Percentiles rank a stretch among this genome's conserved stretches.
phyloP scores from a whole-genome alignment of 1,140 invertebrate species.

The Hetaerina americana region DNA sequence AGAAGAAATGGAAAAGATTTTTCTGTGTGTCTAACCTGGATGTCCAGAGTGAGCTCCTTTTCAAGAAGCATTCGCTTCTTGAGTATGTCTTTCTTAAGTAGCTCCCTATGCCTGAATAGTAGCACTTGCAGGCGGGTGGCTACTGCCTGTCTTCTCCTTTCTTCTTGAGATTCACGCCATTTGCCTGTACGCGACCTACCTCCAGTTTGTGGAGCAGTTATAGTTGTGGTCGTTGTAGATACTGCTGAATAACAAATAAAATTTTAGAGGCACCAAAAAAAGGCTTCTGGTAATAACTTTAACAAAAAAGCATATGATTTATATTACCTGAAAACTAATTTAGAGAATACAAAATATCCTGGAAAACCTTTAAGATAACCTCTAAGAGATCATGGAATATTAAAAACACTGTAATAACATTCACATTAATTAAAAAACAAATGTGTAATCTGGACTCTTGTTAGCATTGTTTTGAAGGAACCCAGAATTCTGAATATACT shows the following conservation, averaged over 20 bases:
- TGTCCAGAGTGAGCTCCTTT: conserved; percentile 80
- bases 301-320: too few relatives aligned
- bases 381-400: too few relatives aligned
- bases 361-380: too few relatives aligned
- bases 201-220: conserved; percentile 5
- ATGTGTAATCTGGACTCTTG: too few relatives aligned
- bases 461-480: too few relatives aligned
- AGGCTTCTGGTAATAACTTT: neutral
- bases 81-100: conserved; percentile 85
- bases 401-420: too few relatives aligned
- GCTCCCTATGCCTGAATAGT: conserved; percentile 75
- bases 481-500: too few relatives aligned
- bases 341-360: too few relatives aligned
- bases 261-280: neutral
- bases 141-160: conserved; percentile 35
- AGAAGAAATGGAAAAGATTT: too few relatives aligned
- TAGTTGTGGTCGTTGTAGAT: conserved; percentile 1
- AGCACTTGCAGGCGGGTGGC: conserved; percentile 43
- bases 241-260: neutral
- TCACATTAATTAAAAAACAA: too few relatives aligned
- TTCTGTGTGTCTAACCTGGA: conserved; percentile 52
- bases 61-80: conserved; percentile 80
- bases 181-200: conserved; percentile 21
- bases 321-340: too few relatives aligned
- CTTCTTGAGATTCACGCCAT: conserved; percentile 34